These are phyloP conservation scores for Eospalax fontanierii DNA, from an alignment of 2,797 vertebrate species.

Conservation along the genomic window DNA sequence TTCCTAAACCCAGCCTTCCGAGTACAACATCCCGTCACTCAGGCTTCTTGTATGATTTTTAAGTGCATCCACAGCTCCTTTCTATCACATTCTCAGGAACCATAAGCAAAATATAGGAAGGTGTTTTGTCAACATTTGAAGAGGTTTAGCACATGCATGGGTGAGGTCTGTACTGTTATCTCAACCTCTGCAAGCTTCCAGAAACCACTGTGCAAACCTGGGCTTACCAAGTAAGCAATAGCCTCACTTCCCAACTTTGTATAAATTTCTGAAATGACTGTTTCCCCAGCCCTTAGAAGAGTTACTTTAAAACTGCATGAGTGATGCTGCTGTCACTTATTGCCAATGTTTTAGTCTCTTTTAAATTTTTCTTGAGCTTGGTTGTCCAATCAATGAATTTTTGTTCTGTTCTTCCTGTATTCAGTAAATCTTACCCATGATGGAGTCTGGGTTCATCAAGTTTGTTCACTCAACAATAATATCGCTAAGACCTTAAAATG, in stretches of 20 bases:
- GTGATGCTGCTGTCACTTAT: background rate
- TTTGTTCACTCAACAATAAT: background rate
- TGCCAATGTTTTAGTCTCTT: background rate
- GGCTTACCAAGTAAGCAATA: background rate
- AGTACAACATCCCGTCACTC: too few species aligned
- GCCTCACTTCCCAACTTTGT: background rate
- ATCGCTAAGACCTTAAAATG: background rate
- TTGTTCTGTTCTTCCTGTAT: background rate
- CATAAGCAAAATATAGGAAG: background rate
- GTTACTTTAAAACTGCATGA: conserved; percentile 5
- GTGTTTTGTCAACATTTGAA: background rate
- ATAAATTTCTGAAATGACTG: background rate
- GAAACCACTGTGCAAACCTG: background rate
- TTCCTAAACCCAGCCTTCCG: too few species aligned
- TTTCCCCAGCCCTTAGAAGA: background rate
- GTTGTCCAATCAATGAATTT: background rate
- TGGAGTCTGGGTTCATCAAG: background rate
- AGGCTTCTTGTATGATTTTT: too few species aligned
- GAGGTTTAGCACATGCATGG: background rate
- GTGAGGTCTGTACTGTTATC: background rate
- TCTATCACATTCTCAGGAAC: background rate
- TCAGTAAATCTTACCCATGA: background rate
- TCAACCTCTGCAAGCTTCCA: background rate
- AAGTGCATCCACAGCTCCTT: background rate
- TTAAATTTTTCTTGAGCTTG: background rate